These are phyloP conservation scores for Polypedilum vanderplanki DNA, from an alignment of 1,140 invertebrate genomes.

Conservation along the genomic window DNA sequence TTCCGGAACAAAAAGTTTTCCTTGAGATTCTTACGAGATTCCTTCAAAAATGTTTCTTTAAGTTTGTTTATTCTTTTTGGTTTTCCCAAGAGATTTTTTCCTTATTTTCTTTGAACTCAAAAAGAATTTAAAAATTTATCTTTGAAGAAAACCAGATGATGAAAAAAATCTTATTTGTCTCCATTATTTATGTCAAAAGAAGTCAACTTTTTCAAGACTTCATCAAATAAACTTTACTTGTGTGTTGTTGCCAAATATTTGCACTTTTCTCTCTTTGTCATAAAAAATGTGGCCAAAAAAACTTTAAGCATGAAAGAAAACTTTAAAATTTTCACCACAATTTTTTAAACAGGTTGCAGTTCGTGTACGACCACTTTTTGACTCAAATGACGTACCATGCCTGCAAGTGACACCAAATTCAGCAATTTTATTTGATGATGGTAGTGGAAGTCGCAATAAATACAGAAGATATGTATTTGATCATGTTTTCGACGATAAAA, in stretches of 20 bases:
- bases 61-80: too few species aligned
- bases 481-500: slow-evolving; percentile 70
- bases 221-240: neutral
- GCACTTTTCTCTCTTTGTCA: neutral
- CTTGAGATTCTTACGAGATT: too few species aligned
- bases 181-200: neutral
- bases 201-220: neutral
- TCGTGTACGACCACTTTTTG: slow-evolving; percentile 39
- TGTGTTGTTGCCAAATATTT: neutral
- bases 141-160: too few species aligned
- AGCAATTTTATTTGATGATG: slow-evolving; percentile 44
- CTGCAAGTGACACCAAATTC: slow-evolving; percentile 42
- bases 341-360: slow-evolving; percentile 39
- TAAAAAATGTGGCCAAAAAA: neutral
- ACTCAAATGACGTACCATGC: slow-evolving; percentile 38
- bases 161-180: too few species aligned
- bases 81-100: too few species aligned
- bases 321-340: neutral
- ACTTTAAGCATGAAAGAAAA: neutral
- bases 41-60: too few species aligned
- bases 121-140: too few species aligned
- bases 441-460: slow-evolving; percentile 43
- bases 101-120: too few species aligned
- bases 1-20: too few species aligned
- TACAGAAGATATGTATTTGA: slow-evolving; percentile 84